Base-by-base conservation (phyloP, 92 coral and sea anemone genomes). In the Paramuricea clavata region DNA sequence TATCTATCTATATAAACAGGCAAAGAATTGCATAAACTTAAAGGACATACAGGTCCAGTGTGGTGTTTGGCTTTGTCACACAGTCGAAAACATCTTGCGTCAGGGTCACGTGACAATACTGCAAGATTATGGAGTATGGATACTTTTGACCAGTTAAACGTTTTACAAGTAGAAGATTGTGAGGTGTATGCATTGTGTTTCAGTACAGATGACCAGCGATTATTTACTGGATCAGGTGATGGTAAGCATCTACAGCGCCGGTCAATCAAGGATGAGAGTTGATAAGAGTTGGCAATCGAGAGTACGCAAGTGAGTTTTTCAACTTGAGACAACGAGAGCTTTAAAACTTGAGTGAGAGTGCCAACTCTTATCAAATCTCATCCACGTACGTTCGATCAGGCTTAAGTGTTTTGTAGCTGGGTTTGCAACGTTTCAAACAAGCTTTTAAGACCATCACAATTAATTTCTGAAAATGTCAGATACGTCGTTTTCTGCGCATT, bases 121-220 rank as follows among this genome's bases (percentile, higher is more conserved):
- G 89, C 84, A 19, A 90, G 78, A 57, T 59, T 90, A 12, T 90
- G 93, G 93, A 90, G 87, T 69, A 73, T 87, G 67, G 93, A 90
- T 35, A 88, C 56, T 19, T 36, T 81, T 74, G 74, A 75, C 60
- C 85, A 82, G 21, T 35, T 87, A 1, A 33, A 26, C 9, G 84
- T 83, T 5, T 68, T 90, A 0, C 31, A 61, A 15, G 93, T 88
- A 27, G 85, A 87, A 69, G 81, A 52, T 11, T 44, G 88, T 52
- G 83, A 77, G 83, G 86, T 90, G 17, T 87, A 87, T 49, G 93
- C 91, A 31, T 87, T 91, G 25, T 43, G 74, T 43, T 52, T 91
- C 72, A 65, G 88, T 52, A 67, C 73, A 17, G 91, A 89, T 28
- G 44, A 81, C 16, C 41, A 71, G 82, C 90, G 61, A 13, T 52